These are phyloP conservation scores for Helogale parvula DNA, from an alignment of 2,113 vertebrate species.

Conservation along the genomic window DNA sequence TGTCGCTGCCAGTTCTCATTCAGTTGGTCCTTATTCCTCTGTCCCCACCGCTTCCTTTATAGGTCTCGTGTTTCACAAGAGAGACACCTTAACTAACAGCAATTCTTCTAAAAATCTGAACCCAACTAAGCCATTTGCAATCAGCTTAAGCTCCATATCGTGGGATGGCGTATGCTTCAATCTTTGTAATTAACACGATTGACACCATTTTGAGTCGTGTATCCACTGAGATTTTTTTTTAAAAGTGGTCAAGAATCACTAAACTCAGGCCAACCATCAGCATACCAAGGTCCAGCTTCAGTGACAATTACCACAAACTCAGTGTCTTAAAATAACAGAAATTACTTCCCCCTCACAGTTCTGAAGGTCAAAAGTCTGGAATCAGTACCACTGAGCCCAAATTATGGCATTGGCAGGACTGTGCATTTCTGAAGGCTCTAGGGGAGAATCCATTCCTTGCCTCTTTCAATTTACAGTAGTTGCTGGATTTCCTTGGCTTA, in stretches of 20 bases:
- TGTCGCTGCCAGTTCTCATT: background rate
- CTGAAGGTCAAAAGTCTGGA: background rate
- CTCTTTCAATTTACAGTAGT: background rate
- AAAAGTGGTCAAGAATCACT: background rate
- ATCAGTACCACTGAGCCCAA: background rate
- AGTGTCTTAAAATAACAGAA: background rate
- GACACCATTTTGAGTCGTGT: background rate
- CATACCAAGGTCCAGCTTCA: no score
- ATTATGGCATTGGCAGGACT: background rate
- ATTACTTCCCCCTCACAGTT: background rate
- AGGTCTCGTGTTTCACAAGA: background rate
- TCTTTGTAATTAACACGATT: background rate
- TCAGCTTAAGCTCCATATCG: background rate
- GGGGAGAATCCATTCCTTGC: background rate
- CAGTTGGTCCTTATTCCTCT: background rate
- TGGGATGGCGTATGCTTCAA: background rate
- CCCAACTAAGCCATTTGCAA: background rate
- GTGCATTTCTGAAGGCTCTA: no score
- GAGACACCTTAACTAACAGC: background rate
- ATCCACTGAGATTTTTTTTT: background rate
- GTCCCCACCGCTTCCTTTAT: background rate
- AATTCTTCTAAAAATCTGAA: background rate
- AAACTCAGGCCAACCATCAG: background rate
- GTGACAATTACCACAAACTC: background rate
- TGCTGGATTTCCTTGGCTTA: background rate